Percentiles rank a stretch among this genome's conserved stretches.
Evolutionary conservation across 2,797 vertebrate species (phyloP).

Genomic region (Anisognathus igniventris): DNA sequence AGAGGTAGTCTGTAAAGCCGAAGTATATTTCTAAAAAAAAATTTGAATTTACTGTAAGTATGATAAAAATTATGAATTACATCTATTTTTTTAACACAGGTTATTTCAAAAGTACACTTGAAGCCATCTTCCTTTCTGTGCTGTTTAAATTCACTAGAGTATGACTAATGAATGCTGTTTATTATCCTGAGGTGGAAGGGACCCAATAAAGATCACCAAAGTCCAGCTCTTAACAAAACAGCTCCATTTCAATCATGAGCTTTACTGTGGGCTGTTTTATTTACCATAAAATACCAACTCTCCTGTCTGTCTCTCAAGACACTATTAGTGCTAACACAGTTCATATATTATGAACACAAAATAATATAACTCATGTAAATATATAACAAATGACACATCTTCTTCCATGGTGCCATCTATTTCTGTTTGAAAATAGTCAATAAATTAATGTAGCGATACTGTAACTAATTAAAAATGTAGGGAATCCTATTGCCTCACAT

Average conservation of each 20-base stretch:
- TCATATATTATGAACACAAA: not conserved
- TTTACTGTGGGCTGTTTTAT: not conserved
- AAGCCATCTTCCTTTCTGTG: not conserved
- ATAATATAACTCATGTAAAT: not conserved
- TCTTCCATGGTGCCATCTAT: not conserved
- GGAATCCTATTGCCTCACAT: not conserved
- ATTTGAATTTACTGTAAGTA: not conserved
- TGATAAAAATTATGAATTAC: not conserved
- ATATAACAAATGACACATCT: not conserved
- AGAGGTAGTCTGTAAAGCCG: not conserved
- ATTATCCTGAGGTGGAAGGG: not conserved
- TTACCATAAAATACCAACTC: not conserved
- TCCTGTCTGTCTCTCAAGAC: not conserved
- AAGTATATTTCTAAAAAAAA: not conserved
- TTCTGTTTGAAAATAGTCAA: not conserved
- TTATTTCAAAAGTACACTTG: not conserved
- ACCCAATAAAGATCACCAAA: not conserved
- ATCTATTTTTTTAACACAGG: not conserved
- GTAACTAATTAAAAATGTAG: not conserved
- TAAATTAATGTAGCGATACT: not conserved
- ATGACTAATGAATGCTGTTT: not conserved
- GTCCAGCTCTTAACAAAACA: not conserved
- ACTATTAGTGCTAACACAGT: not conserved
- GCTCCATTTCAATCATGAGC: not conserved
- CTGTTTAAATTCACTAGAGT: not conserved